Base-by-base conservation (phyloP, 2,888 invertebrate genomes). In the Thereva nobilitata region DNA sequence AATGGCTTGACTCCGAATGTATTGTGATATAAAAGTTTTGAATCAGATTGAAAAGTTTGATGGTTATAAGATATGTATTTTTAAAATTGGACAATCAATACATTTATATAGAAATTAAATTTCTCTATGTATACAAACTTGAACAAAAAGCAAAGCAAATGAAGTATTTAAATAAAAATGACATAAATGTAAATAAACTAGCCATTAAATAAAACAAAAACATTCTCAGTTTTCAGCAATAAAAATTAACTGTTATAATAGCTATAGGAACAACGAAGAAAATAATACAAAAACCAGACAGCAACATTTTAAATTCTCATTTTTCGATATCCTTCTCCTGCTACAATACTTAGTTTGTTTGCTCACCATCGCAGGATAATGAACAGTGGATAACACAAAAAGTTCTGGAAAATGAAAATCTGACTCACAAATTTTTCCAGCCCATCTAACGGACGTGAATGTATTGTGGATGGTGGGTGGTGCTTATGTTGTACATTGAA, bases 31-130 rank as follows among this genome's bases (percentile, higher is more conserved):
- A 23, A 23, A 23, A 23, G 23, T 23, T 23, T 23, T 23, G 23
- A 23, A 23, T 23, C 23, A 23, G 23, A 23, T 23, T 23, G 23
- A 23, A 23, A 23, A 23, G 23, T 23, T 23, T 23, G 23, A 23
- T 23, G 23, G 23, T 23, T 23, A 23, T 23, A 34, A 8, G 35
- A 53, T 38, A 53, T 40, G 53, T 53, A 38, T 23, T 23, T 23
- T 23, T 38, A 53, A 47, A 53, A 53, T 53, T 53, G 53, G 53
- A 53, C 53, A 53, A 53, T 53, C 53, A 53, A 10, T 53, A 53
- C 37, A 53, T 53, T 53, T 38, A 53, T 53, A 53, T 38, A 52
- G 35, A 37, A 38, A 38, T n/a, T 3, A 53, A 53, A 53, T 5
- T 37, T 38, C 10, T 53, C 53, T 53, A 53, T 53, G 40, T 37